Evolutionary conservation across 1,140 invertebrate species (phyloP).

Genomic region (Ceratitis capitata): DNA sequence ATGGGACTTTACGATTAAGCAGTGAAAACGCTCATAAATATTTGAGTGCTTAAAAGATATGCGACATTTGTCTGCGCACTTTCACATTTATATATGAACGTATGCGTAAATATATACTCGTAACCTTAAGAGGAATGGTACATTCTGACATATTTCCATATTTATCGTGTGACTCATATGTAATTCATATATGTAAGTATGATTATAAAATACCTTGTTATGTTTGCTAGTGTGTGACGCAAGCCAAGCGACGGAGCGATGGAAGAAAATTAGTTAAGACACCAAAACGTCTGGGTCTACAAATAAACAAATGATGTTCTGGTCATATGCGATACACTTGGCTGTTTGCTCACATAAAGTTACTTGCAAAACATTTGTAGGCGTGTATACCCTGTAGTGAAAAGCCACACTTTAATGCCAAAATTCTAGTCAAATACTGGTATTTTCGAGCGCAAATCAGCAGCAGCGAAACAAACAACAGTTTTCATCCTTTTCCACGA

Average conservation of each 20-base stretch:
- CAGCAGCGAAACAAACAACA: too few relatives aligned
- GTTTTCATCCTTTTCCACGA: too few relatives aligned
- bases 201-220: not conserved
- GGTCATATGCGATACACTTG: not conserved
- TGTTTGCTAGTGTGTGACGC: not conserved
- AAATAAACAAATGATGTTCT: slow-evolving; percentile 15
- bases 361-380: too few relatives aligned
- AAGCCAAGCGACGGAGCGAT: not conserved
- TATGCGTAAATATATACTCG: not conserved
- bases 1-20: too few relatives aligned
- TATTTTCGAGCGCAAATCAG: too few relatives aligned
- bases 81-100: not conserved
- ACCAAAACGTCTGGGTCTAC: not conserved
- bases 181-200: not conserved
- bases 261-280: not conserved
- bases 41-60: not conserved
- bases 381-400: too few relatives aligned
- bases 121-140: too few relatives aligned
- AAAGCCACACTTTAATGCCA: too few relatives aligned
- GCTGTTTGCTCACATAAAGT: not conserved
- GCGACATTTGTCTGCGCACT: not conserved
- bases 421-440: too few relatives aligned
- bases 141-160: too few relatives aligned
- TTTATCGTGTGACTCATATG: not conserved
- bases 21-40: too few relatives aligned